Conservation (phyloP, 2,888 invertebrate species). For the Acanthosepion lycidas region DNA sequence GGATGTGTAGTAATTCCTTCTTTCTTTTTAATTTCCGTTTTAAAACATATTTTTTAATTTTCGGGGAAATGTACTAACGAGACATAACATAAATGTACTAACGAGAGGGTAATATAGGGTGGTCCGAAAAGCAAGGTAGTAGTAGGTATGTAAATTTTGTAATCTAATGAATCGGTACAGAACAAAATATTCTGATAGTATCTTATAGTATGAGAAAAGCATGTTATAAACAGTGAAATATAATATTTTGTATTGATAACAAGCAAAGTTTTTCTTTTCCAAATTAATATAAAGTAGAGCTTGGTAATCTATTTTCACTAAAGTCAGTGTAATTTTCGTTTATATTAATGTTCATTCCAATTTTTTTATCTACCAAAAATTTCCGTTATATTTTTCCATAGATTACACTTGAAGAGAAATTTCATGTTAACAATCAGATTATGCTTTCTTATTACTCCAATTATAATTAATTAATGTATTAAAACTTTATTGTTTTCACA, state of each 20-base stretch:
- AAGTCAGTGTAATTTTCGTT: no score
- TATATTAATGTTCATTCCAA: no score
- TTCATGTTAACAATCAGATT: background rate
- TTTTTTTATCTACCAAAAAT: background rate
- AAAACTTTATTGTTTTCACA: background rate
- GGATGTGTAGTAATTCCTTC: no score
- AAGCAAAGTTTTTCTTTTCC: background rate
- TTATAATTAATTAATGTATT: background rate
- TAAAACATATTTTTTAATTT: no score
- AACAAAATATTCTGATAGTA: background rate
- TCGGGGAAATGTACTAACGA: no score
- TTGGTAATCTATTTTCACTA: no score
- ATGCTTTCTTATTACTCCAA: background rate
- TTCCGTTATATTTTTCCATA: background rate
- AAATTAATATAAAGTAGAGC: no score
- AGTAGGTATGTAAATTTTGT: no score
- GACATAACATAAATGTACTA: no score
- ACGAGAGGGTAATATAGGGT: no score
- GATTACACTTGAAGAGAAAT: background rate
- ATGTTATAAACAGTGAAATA: background rate
- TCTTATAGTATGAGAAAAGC: background rate
- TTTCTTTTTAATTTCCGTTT: no score
- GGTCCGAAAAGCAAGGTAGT: no score
- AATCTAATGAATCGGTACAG: background rate
- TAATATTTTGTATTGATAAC: background rate